Evolutionary conservation across 2,113 vertebrate genomes (phyloP).

Genomic region (Peromyscus leucopus): DNA sequence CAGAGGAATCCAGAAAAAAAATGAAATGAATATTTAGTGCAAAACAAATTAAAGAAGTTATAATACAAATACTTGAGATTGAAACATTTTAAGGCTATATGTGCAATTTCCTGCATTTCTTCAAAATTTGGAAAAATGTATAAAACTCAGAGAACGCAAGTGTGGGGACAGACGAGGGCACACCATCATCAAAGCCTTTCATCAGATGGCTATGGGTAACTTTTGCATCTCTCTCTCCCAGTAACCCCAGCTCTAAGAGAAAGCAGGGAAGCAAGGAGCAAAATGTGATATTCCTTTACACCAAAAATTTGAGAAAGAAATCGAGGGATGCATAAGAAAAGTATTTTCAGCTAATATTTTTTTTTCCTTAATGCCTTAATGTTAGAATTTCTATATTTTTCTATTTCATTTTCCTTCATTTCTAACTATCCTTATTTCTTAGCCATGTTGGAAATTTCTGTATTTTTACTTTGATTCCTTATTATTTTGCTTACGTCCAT

Average conservation of each 20-base stretch:
- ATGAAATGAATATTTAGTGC: conserved; percentile 55
- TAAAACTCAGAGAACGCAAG: background rate
- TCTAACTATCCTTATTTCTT: background rate
- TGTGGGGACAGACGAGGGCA: background rate
- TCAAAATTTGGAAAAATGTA: background rate
- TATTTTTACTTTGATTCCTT: background rate
- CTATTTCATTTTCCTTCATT: background rate
- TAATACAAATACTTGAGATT: conserved; percentile 3
- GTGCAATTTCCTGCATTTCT: conserved; percentile 19
- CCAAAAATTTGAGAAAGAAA: background rate
- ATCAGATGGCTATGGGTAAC: background rate
- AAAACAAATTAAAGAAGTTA: conserved; percentile 57
- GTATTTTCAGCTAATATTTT: background rate
- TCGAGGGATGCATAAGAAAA: background rate
- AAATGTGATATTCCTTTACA: background rate
- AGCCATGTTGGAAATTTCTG: background rate
- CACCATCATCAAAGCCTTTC: background rate
- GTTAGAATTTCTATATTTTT: background rate
- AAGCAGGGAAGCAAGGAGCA: background rate
- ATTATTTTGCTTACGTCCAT: background rate
- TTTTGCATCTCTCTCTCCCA: background rate
- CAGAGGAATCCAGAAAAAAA: conserved; percentile 44
- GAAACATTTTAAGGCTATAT: conserved; percentile 30
- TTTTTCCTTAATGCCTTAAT: background rate
- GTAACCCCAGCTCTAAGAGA: background rate